These are phyloP conservation scores for Mungos mungo DNA, from an alignment of 2,113 vertebrate genomes.

Conservation along the genomic window DNA sequence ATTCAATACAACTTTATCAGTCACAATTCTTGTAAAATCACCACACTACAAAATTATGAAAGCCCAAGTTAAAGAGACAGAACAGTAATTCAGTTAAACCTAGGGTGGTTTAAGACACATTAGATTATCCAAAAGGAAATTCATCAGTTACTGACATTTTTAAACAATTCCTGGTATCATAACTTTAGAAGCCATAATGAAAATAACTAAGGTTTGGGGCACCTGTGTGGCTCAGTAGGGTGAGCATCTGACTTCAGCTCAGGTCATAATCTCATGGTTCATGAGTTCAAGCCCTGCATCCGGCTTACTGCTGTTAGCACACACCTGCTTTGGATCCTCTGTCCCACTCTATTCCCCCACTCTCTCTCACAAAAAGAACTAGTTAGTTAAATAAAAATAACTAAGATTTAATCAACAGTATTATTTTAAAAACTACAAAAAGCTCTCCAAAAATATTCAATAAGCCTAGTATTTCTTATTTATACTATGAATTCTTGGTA, in stretches of 20 bases:
- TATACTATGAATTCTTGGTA: constrained; percentile 6
- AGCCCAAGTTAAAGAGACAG: neutral
- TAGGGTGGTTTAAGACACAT: neutral
- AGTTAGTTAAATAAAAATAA: neutral
- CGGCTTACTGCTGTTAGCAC: no score
- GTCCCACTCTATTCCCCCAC: no score
- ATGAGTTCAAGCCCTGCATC: no score
- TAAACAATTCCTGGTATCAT: constrained; percentile 45
- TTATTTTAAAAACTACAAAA: constrained; percentile 31
- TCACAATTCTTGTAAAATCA: constrained; percentile 29
- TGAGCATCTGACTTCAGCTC: no score
- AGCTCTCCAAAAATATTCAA: neutral
- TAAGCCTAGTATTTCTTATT: constrained; percentile 5
- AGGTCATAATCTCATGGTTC: no score
- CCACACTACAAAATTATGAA: neutral
- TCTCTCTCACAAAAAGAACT: no score
- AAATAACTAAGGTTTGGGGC: constrained; percentile 44
- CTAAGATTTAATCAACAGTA: constrained; percentile 57
- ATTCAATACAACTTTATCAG: constrained; percentile 36
- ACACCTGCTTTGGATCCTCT: no score
- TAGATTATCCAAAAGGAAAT: constrained; percentile 20
- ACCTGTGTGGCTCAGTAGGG: no score
- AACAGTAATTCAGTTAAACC: constrained; percentile 18
- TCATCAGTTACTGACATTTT: constrained; percentile 12
- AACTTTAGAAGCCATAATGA: constrained; percentile 4